phyloP scores from a whole-genome alignment of 2,113 vertebrate genomes.

The Ailuropoda melanoleuca region DNA sequence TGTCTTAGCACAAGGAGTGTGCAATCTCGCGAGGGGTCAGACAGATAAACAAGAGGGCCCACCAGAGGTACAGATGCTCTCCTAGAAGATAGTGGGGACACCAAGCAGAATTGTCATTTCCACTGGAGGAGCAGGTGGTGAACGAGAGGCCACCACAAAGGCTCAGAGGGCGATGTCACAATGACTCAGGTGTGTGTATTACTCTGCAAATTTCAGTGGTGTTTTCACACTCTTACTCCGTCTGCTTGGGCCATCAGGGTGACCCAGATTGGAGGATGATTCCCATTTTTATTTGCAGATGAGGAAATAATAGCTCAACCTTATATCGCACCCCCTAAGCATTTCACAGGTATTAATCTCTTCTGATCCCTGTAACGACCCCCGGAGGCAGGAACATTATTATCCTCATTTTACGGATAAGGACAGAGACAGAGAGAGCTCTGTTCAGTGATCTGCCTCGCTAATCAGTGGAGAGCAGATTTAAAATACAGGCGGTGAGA shows the following conservation, averaged over 20 bases:
- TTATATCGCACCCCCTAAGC: not conserved
- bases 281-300: not conserved
- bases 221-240: not conserved
- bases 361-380: not conserved
- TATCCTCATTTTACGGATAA: not conserved
- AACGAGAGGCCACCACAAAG: accelerated
- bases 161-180: accelerated
- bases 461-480: not conserved
- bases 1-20: not conserved
- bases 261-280: no score
- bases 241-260: not conserved
- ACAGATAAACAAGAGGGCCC: not conserved
- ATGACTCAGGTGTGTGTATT: accelerated
- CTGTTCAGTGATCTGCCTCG: not conserved
- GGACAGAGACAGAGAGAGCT: not conserved
- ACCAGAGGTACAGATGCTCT: not conserved
- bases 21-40: not conserved
- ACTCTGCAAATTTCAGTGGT: not conserved
- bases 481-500: not conserved
- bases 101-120: not conserved
- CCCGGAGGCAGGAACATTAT: not conserved
- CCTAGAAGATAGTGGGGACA: not conserved
- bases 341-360: not conserved
- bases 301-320: not conserved
- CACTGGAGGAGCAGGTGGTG: not conserved